phyloP scores from a whole-genome alignment of 2,797 vertebrate species.

The Lepus townsendii region DNA sequence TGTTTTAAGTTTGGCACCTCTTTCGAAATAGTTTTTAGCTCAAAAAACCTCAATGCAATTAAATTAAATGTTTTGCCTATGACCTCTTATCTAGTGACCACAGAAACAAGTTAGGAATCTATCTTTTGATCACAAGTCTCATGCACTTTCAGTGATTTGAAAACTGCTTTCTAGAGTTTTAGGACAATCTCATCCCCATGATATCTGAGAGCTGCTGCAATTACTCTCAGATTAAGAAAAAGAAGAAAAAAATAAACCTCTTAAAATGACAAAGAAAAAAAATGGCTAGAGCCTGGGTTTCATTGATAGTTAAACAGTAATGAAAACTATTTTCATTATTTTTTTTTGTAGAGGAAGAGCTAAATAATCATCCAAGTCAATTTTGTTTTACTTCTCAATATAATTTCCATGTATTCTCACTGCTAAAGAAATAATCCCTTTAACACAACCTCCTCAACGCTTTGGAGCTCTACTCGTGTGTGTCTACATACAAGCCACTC shows the following conservation, averaged over 20 bases:
- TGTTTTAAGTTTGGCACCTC: conserved; percentile 37
- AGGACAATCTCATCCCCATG: background rate
- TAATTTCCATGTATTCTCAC: background rate
- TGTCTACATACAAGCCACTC: background rate
- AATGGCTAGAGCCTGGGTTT: background rate
- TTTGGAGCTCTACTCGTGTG: background rate
- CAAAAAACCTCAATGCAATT: background rate
- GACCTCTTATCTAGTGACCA: background rate
- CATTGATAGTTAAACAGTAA: background rate
- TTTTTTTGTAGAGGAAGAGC: background rate
- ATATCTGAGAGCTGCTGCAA: background rate
- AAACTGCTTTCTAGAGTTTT: background rate
- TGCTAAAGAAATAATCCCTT: background rate
- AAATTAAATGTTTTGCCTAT: conserved; percentile 27
- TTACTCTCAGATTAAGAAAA: background rate
- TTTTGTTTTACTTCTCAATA: background rate
- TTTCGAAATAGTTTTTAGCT: background rate
- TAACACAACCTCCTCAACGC: background rate
- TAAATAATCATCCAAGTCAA: background rate
- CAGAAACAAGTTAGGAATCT: background rate
- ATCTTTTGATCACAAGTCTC: background rate
- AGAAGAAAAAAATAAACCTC: background rate
- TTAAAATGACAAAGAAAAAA: conserved; percentile 4
- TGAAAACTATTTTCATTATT: background rate
- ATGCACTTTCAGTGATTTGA: background rate